These are phyloP conservation scores for Nipponacmea schrenckii DNA, from an alignment of 2,888 invertebrate species.

Conservation along the genomic window DNA sequence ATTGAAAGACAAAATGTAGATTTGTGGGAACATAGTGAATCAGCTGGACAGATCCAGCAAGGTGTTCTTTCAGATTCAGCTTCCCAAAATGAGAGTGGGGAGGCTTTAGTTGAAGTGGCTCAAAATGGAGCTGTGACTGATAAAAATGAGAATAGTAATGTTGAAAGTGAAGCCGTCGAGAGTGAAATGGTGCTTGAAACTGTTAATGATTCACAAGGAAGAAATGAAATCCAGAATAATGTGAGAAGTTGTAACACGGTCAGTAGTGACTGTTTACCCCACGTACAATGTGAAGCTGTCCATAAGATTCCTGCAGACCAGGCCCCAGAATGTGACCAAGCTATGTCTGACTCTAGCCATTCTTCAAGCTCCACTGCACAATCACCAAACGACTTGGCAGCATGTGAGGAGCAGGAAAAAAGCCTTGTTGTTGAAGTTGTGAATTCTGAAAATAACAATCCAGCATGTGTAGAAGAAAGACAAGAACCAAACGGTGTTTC, in stretches of 20 bases:
- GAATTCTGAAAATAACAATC: no score
- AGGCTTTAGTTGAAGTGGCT: constrained; percentile 9
- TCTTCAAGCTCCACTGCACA: no score
- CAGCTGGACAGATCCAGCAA: neutral
- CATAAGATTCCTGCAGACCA: constrained; percentile 1
- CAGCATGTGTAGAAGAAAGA: no score
- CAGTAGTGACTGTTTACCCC: neutral
- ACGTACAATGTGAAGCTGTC: no score
- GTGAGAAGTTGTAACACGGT: no score
- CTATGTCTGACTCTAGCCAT: no score
- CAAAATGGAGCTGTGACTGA: constrained; percentile 5
- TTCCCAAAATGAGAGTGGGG: neutral
- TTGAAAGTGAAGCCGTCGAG: constrained; percentile 22
- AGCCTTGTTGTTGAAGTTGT: no score
- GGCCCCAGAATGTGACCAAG: constrained; percentile 25
- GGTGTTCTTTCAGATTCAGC: neutral
- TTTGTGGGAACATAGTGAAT: neutral
- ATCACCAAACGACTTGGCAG: no score
- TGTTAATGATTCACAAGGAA: no score
- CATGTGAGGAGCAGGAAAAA: no score
- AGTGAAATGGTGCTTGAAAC: neutral
- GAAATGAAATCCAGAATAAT: no score
- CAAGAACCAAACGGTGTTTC: no score
- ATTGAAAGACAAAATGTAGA: neutral
- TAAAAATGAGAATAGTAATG: constrained; percentile 11